phyloP scores from a whole-genome alignment of 2,113 vertebrate species.

The Sceloporus undulatus region DNA sequence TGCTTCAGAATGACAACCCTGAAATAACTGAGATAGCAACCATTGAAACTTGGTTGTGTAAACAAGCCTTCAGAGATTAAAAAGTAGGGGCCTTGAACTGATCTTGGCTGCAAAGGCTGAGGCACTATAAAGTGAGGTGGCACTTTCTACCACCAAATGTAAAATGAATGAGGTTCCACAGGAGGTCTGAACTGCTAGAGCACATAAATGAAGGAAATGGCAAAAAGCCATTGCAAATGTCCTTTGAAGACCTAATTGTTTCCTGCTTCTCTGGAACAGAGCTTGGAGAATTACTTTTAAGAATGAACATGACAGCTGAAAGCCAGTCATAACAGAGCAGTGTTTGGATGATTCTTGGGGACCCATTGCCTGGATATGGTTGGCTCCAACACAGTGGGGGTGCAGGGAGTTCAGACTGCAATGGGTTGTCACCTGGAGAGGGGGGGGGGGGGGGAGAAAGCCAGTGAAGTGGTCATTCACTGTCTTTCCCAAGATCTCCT shows the following conservation, averaged over 20 bases:
- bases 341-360: neutral
- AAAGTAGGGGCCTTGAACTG: neutral
- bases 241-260: neutral
- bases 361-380: no score
- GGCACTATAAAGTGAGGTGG: neutral
- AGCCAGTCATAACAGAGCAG: neutral
- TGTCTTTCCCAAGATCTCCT: no score
- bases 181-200: neutral
- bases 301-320: neutral
- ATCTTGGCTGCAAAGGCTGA: neutral
- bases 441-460: no score
- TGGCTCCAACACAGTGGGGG: no score
- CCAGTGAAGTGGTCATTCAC: no score
- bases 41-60: constrained; percentile 18
- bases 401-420: no score
- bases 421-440: no score
- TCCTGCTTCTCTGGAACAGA: neutral
- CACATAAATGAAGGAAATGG: neutral
- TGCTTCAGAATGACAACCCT: constrained; percentile 9
- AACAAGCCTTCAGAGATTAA: constrained; percentile 17
- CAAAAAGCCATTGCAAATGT: neutral
- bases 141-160: neutral
- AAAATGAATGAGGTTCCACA: neutral
- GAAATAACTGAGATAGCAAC: constrained; percentile 24
- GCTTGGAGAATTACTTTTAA: neutral